These are phyloP conservation scores for Apeira syringaria DNA, from an alignment of 2,888 invertebrate genomes.

Conservation along the genomic window DNA sequence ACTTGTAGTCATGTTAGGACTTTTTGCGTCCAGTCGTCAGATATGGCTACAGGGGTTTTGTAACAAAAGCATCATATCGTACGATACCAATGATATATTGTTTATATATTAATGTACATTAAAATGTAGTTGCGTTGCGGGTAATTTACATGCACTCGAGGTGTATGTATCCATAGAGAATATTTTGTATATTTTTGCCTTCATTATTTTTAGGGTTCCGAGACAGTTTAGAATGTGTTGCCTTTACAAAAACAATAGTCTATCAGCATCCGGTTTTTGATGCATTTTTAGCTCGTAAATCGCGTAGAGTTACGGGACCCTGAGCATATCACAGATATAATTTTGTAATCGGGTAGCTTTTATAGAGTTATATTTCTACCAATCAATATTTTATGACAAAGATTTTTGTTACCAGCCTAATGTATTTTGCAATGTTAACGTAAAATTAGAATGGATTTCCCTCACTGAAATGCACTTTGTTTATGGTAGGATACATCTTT, in stretches of 20 bases:
- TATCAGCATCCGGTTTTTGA: slow-evolving; percentile 30
- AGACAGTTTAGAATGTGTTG: slow-evolving; percentile 10
- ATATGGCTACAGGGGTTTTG: slow-evolving; percentile 2
- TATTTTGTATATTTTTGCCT: slow-evolving; percentile 47
- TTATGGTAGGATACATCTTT: no score
- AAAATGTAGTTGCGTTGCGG: slow-evolving; percentile 22
- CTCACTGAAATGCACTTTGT: no score
- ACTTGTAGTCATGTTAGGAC: slow-evolving; percentile 6
- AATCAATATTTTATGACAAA: slow-evolving; percentile 39
- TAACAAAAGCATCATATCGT: not conserved
- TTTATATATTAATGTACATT: slow-evolving; percentile 4
- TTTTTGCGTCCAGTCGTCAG: slow-evolving; percentile 2
- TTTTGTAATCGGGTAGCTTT: slow-evolving; percentile 41
- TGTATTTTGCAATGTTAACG: no score
- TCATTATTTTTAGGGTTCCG: slow-evolving; percentile 36
- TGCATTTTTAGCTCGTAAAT: slow-evolving; percentile 17
- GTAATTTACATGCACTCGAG: slow-evolving; percentile 23
- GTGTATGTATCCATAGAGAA: slow-evolving; percentile 33
- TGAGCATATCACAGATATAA: slow-evolving; percentile 35
- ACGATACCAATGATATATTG: slow-evolving; percentile 10
- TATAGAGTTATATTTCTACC: slow-evolving; percentile 43
- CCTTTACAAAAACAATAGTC: slow-evolving; percentile 19
- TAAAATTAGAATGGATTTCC: no score
- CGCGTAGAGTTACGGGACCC: slow-evolving; percentile 33
- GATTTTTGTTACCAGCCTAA: slow-evolving; percentile 51